A percentile compares a stretch with the other conserved stretches of the same genome.
Evolutionary conservation across 1,140 invertebrate species (phyloP).

Genomic region (Venturia canescens): DNA sequence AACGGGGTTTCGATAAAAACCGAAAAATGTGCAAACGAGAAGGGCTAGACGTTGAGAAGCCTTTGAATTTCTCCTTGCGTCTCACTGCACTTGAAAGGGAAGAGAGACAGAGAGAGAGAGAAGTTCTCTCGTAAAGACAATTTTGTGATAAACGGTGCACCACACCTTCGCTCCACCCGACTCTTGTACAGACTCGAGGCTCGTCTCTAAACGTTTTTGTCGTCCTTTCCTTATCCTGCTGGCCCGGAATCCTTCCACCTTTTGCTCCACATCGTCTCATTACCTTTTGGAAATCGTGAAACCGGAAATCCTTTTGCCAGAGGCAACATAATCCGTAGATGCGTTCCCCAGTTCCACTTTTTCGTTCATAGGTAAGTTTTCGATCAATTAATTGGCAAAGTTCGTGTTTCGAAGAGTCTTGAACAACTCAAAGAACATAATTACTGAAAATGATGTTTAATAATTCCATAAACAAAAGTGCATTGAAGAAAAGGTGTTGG

Average conservation of each 20-base stretch:
- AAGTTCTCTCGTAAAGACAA: slow-evolving; percentile 26
- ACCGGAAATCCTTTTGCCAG: slow-evolving; percentile 34
- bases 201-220: background rate
- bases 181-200: background rate
- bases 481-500: too few species aligned
- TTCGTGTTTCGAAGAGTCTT: too few species aligned
- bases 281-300: background rate
- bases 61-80: slow-evolving; percentile 36
- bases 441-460: too few species aligned
- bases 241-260: background rate
- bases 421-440: too few species aligned
- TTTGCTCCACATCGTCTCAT: slow-evolving; percentile 15
- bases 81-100: slow-evolving; percentile 31
- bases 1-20: background rate
- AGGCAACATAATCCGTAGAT: background rate
- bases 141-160: slow-evolving; percentile 35
- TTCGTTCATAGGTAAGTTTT: too few species aligned
- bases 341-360: background rate
- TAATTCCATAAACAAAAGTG: too few species aligned
- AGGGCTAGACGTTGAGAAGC: slow-evolving; percentile 1
- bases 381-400: too few species aligned
- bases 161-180: background rate
- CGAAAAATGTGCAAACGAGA: too few species aligned
- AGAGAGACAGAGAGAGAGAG: background rate
- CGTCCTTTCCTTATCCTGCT: background rate